These are phyloP conservation scores for Holcopasites calliopsidis DNA, from an alignment of 1,140 invertebrate species.

Conservation along the genomic window DNA sequence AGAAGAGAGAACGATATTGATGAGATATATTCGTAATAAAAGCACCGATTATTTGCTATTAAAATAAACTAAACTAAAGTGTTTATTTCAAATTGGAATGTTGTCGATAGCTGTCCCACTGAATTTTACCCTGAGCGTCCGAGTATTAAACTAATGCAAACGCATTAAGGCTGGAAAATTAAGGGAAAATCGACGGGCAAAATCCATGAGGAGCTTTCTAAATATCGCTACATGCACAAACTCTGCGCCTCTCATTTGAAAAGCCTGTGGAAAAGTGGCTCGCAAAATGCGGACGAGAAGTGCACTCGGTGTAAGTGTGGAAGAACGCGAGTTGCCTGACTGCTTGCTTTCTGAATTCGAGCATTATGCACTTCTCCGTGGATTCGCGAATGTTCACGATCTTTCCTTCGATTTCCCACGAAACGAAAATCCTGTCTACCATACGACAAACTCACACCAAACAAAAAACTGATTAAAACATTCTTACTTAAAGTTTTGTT, in stretches of 20 bases:
- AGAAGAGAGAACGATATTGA: too few relatives aligned
- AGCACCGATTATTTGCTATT: too few relatives aligned
- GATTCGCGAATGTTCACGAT: not conserved
- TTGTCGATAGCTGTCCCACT: too few relatives aligned
- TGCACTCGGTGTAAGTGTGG: slow-evolving; percentile 25
- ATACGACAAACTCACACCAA: not conserved
- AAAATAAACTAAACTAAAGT: too few relatives aligned
- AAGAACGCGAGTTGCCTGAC: slow-evolving; percentile 19
- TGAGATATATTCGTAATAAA: too few relatives aligned
- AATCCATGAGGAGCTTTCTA: slow-evolving; percentile 5
- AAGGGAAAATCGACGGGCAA: not conserved
- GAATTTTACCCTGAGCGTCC: too few relatives aligned
- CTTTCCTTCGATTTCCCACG: not conserved
- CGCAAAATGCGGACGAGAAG: slow-evolving; percentile 41
- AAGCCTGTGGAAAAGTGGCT: slow-evolving; percentile 45
- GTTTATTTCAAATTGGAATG: too few relatives aligned
- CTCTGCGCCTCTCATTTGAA: slow-evolving; percentile 33
- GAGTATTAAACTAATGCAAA: slow-evolving; percentile 7
- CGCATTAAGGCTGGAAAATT: slow-evolving; percentile 12
- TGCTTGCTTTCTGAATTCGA: slow-evolving; percentile 7
- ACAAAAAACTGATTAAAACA: too few relatives aligned
- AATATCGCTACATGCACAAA: slow-evolving; percentile 15
- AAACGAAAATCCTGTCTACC: not conserved
- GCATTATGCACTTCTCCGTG: not conserved
- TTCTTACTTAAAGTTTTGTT: too few relatives aligned